Conservation (phyloP, 1,140 invertebrate genomes). For the Neodiprion fabricii region DNA sequence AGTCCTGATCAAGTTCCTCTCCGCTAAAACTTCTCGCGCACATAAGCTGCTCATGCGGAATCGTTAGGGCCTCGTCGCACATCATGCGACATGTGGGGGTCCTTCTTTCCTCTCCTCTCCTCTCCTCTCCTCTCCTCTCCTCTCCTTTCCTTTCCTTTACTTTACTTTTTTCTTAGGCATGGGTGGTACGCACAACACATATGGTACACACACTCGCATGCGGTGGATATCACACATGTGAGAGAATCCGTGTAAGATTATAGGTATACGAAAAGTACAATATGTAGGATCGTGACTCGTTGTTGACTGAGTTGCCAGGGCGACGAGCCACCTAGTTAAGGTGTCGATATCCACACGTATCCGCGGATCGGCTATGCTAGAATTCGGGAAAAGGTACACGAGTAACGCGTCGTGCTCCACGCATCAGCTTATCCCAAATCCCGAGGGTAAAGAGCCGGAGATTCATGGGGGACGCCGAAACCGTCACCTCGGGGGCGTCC, state of each 20-base stretch:
- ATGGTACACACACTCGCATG: not conserved
- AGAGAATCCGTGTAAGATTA: not conserved
- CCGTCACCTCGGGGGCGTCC: slow-evolving; percentile 23
- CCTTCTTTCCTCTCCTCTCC: too few species aligned
- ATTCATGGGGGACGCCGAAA: slow-evolving; percentile 22
- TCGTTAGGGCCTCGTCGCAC: too few species aligned
- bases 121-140: too few species aligned
- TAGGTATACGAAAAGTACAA: not conserved
- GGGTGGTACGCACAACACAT: too few species aligned
- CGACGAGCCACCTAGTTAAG: slow-evolving; percentile 46
- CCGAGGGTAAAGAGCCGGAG: not conserved
- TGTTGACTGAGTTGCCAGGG: slow-evolving; percentile 58
- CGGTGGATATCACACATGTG: not conserved
- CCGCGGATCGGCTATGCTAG: not conserved
- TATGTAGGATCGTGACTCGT: slow-evolving; percentile 30
- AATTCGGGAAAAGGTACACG: not conserved
- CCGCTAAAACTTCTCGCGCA: too few species aligned
- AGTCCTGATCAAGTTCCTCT: too few species aligned
- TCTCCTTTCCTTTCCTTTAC: too few species aligned
- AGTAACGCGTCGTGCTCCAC: not conserved
- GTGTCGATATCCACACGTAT: slow-evolving; percentile 54
- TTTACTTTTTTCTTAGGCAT: too few species aligned
- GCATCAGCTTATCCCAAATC: not conserved
- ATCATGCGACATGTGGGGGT: too few species aligned
- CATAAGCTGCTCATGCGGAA: too few species aligned